Evolutionary conservation across 2,888 invertebrate species (phyloP).

Genomic region (Ceriagrion tenellum): DNA sequence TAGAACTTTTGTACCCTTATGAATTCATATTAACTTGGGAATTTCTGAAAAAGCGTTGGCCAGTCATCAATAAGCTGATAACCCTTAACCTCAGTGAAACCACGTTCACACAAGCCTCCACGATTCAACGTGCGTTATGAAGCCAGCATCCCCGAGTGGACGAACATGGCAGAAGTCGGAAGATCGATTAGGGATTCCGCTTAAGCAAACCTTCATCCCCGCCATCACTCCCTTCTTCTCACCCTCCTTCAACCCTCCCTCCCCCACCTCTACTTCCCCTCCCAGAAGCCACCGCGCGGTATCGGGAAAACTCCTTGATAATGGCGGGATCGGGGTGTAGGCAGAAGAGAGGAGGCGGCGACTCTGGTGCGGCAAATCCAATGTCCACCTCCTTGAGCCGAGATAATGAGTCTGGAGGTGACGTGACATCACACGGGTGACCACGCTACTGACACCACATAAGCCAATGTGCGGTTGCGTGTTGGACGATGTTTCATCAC

Average conservation of each 20-base stretch:
- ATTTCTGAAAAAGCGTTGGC: too few relatives aligned
- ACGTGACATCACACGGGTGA: background rate
- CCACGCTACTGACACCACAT: background rate
- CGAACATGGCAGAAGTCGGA: background rate
- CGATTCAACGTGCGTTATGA: background rate
- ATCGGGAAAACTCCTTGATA: constrained; percentile 8
- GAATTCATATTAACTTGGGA: too few relatives aligned
- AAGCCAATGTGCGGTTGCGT: too few relatives aligned
- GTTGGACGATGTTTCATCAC: too few relatives aligned
- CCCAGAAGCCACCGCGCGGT: background rate
- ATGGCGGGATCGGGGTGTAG: background rate
- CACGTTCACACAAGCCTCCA: too few relatives aligned
- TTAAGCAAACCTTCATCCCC: background rate
- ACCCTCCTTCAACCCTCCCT: background rate
- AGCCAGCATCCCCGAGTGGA: background rate
- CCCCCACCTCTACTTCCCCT: background rate
- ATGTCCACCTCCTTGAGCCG: background rate
- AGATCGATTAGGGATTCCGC: constrained; percentile 39
- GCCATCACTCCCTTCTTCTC: background rate
- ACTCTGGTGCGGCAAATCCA: background rate
- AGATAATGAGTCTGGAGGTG: background rate
- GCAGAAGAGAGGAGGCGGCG: background rate
- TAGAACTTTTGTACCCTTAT: too few relatives aligned
- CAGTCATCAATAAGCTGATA: too few relatives aligned
- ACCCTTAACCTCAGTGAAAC: too few relatives aligned